Conservation (phyloP, 53 echinoderm and acorn worm species). For the Stichopus horrens region DNA sequence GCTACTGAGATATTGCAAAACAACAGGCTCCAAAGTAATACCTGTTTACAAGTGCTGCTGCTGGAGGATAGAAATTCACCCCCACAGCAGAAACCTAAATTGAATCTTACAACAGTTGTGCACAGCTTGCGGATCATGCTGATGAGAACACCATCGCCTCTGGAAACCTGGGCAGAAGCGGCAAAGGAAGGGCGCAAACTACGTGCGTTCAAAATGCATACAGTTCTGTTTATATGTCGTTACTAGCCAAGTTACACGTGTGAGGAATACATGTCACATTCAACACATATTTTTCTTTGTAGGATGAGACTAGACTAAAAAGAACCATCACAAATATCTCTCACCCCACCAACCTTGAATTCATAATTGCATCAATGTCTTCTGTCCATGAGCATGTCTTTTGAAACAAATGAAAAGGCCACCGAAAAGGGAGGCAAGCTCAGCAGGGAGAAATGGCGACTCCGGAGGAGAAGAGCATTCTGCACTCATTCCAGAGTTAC, state of each 20-base stretch:
- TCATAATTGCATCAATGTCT: not conserved
- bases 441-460: not conserved
- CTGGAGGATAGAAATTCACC: not conserved
- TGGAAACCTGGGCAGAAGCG: not conserved
- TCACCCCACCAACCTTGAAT: not conserved
- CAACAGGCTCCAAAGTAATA: constrained; percentile 30
- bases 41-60: constrained; percentile 10
- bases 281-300: not conserved
- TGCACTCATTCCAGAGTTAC: not conserved
- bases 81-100: constrained; percentile 34
- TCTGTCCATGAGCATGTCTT: not conserved
- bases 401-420: not conserved
- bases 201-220: too few relatives aligned
- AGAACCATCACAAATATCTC: not conserved
- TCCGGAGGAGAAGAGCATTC: not conserved
- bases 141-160: constrained; percentile 16
- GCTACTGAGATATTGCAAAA: constrained; percentile 32
- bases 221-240: too few relatives aligned
- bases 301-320: not conserved
- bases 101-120: constrained; percentile 43
- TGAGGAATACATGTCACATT: too few relatives aligned
- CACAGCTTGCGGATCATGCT: constrained; percentile 39
- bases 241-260: too few relatives aligned
- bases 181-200: too few relatives aligned
- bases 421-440: not conserved